Evolutionary conservation across 2,888 invertebrate species (phyloP), one percentile per base, ranked within the genome.

Genomic region (Macaria notata): DNA sequence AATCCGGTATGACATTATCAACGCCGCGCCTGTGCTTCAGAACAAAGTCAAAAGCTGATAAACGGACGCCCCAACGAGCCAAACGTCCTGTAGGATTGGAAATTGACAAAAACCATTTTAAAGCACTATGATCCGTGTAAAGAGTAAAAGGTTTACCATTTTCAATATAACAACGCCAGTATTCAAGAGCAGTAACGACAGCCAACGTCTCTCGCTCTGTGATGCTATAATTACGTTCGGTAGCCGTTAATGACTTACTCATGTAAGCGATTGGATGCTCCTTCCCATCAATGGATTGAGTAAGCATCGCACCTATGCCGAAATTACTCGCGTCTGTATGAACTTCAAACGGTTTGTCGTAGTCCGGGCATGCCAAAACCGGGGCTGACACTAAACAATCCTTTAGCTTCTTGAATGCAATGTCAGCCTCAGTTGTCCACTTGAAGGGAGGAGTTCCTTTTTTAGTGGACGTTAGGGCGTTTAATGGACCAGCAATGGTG

Each of bases 151-250:
- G 19, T 9, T 51, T 41, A 0, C 68, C 70, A n/a, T 66, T 72
- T 8, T 71, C 71, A 0, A 72, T 5, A 51, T 69, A 70, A 49
- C 69, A 69, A 0, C 69, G 58, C 70, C 69, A 75, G 29, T 73
- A 67, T 46, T 74, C 73, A 0, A 73, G 9, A 3, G 72, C 74
- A 0, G 31, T 31, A 0, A 74, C 31, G 0, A 72, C 72, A 1
- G 73, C 72, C 0, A 75, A 38, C 0, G 71, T 46, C 43, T 75
- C 73, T 0, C 72, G 46, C 49, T 76, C 75, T 0, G 75, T 75
- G 0, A 61, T 51, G 30, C 69, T 67, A 31, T 72, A 74, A 9
- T 71, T 72, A 3, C 41, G 31, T 46, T 73, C 70, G 0, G 48
- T 49, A 1, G 29, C 5, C 0, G 33, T 31, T 3, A 53, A 31